Percentiles rank a stretch among this genome's conserved stretches.
These are phyloP conservation scores for Phymastichus coffea DNA, from an alignment of 1,140 invertebrate genomes.

Conservation along the genomic window DNA sequence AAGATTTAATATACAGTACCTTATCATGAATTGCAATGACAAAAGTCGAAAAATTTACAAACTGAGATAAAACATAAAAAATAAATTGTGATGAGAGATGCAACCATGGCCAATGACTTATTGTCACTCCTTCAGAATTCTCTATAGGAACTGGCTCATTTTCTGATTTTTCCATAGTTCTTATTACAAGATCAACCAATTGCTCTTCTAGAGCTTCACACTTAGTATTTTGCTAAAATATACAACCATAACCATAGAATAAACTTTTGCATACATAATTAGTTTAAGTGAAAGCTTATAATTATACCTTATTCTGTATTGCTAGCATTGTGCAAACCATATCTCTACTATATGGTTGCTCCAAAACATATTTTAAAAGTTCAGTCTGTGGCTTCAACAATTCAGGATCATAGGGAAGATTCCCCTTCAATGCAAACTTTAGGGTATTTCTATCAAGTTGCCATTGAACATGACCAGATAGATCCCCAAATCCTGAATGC, in stretches of 20 bases:
- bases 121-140: slow-evolving; percentile 66
- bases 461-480: slow-evolving; percentile 81
- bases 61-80: slow-evolving; percentile 94
- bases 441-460: slow-evolving; percentile 83
- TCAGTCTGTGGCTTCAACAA: slow-evolving; percentile 86
- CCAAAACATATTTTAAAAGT: slow-evolving; percentile 85
- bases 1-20: slow-evolving; percentile 49
- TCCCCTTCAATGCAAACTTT: slow-evolving; percentile 87
- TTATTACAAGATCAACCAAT: slow-evolving; percentile 86
- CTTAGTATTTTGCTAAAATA: slow-evolving; percentile 76
- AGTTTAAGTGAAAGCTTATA: neutral
- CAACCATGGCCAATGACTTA: slow-evolving; percentile 85
- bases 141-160: slow-evolving; percentile 58
- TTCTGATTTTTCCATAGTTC: slow-evolving; percentile 90
- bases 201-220: slow-evolving; percentile 91
- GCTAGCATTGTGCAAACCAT: slow-evolving; percentile 95
- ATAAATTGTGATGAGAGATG: slow-evolving; percentile 94
- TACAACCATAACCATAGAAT: too few species aligned
- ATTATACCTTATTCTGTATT: slow-evolving; percentile 78
- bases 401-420: slow-evolving; percentile 87
- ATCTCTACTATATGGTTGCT: slow-evolving; percentile 93
- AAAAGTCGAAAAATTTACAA: slow-evolving; percentile 90
- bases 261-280: slow-evolving; percentile 25
- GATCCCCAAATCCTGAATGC: slow-evolving; percentile 82
- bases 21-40: slow-evolving; percentile 86